Evolutionary conservation across 2,888 invertebrate species (phyloP).

Genomic region (Pollenia amentaria): DNA sequence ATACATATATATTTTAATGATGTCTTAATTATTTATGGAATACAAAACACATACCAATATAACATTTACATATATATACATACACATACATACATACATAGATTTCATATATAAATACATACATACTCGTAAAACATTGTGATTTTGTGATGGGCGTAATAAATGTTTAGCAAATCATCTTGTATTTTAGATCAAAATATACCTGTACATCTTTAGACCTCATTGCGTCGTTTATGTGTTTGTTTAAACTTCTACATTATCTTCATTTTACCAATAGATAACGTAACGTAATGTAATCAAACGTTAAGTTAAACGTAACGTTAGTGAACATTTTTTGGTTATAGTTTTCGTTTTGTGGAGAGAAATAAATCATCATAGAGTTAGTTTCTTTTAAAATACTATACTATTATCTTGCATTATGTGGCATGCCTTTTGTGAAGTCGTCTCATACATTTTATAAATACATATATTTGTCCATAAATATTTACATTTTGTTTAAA

Average conservation of each 20-base stretch:
- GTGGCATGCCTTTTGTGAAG: slow-evolving; percentile 69
- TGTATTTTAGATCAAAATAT: slow-evolving; percentile 10
- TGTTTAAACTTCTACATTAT: background rate
- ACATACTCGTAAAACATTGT: slow-evolving; percentile 6
- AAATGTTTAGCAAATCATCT: slow-evolving; percentile 30
- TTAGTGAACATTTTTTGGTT: slow-evolving; percentile 8
- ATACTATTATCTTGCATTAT: slow-evolving; percentile 50
- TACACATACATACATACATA: background rate
- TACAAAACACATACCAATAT: background rate
- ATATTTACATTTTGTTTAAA: background rate
- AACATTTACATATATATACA: background rate
- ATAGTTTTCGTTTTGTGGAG: background rate
- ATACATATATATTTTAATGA: slow-evolving; percentile 28
- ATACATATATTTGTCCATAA: slow-evolving; percentile 1
- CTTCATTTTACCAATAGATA: background rate
- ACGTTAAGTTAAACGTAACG: background rate
- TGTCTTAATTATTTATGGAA: slow-evolving; percentile 41
- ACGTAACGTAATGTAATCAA: background rate
- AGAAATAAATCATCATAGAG: background rate
- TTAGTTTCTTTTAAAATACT: background rate
- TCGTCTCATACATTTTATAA: slow-evolving; percentile 30
- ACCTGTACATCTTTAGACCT: slow-evolving; percentile 1
- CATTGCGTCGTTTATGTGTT: slow-evolving; percentile 36
- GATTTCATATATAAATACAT: slow-evolving; percentile 16
- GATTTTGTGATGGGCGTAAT: slow-evolving; percentile 50